Percentiles rank a stretch among this genome's conserved stretches.
Conservation (phyloP, 2,797 vertebrate genomes). For the Galagoides demidoff region DNA sequence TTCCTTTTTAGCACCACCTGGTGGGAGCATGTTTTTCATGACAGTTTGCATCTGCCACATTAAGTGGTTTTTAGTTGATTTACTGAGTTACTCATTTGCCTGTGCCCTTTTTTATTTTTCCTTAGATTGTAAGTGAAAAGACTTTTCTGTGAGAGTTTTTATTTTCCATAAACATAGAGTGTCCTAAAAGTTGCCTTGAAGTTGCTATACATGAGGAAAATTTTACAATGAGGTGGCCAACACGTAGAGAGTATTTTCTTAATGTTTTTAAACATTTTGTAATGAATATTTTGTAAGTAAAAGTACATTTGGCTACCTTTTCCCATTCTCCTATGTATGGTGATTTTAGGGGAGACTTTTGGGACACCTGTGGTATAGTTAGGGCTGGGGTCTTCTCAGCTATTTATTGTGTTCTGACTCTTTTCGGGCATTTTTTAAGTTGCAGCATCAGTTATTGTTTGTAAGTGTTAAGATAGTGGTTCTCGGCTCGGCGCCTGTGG, state of each 20-base stretch:
- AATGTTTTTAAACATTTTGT: too few relatives aligned
- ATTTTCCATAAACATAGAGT: not conserved
- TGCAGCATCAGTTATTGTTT: not conserved
- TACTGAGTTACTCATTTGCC: not conserved
- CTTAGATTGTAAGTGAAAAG: not conserved
- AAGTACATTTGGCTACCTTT: too few relatives aligned
- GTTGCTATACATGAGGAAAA: too few relatives aligned
- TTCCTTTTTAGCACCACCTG: constrained; percentile 51
- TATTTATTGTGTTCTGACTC: constrained; percentile 1
- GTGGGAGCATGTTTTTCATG: constrained; percentile 38
- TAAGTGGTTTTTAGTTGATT: not conserved
- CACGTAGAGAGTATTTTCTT: too few relatives aligned
- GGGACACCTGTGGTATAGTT: too few relatives aligned
- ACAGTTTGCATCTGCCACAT: not conserved
- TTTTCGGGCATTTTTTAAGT: not conserved
- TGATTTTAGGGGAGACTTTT: too few relatives aligned
- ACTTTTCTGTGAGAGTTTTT: not conserved
- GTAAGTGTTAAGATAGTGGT: not conserved
- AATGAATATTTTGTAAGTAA: too few relatives aligned
- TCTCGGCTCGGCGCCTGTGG: too few relatives aligned
- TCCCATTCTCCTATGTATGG: too few relatives aligned
- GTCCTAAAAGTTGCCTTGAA: too few relatives aligned
- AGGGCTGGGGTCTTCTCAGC: not conserved
- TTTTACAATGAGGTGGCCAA: too few relatives aligned
- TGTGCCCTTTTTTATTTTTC: constrained; percentile 22